Evolutionary conservation across 2,113 vertebrate genomes (phyloP), one percentile per base, ranked within the genome.

Genomic region (Penelope pileata): DNA sequence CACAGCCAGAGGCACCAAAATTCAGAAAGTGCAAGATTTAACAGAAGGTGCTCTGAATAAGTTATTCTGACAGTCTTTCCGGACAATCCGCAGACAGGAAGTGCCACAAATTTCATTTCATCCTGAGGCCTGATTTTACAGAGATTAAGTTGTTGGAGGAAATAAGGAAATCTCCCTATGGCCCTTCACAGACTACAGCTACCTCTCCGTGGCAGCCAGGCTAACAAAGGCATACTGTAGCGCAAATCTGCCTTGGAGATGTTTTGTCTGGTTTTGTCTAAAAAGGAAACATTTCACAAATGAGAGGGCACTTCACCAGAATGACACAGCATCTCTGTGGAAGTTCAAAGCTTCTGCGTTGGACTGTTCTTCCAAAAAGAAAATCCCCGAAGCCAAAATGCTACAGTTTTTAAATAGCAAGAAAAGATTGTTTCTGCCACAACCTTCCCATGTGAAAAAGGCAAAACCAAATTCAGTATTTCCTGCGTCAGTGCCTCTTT

Each of bases 401-500:
- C 42, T 83, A 66, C 53, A 23, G 27, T 66, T 56, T 42, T 30
- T 34, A 66, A 87, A 62, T 66, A 3, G 19, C 16, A 80, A 50
- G 21, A 85, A 73, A 92, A 77, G 5, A 43, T 47, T 89, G 68
- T 38, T 84, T 51, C 87, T 76, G 67, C 72, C 59, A 74, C 47
- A 77, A 66, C 32, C 64, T 72, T 78, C 29, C 34, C 63, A 59
- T 24, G 23, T 24, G 18, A 90, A 93, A 40, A 27, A 2, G 1
- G 23, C 48, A 88, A 82, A 40, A 12, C 40, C 40, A 62, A 56
- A 32, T 45, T 54, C 40, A 38, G 22, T 42, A 38, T 66, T 83
- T 80, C 80, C 58, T 83, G 21, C 6, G 4, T 73, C 30, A 15
- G 66, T 30, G 27, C 53, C 8, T 85, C 16, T 24, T 59, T 68